Evolutionary conservation across 2,113 vertebrate genomes (phyloP), one percentile per base, ranked within the genome.

Genomic region (Grallaria varia): DNA sequence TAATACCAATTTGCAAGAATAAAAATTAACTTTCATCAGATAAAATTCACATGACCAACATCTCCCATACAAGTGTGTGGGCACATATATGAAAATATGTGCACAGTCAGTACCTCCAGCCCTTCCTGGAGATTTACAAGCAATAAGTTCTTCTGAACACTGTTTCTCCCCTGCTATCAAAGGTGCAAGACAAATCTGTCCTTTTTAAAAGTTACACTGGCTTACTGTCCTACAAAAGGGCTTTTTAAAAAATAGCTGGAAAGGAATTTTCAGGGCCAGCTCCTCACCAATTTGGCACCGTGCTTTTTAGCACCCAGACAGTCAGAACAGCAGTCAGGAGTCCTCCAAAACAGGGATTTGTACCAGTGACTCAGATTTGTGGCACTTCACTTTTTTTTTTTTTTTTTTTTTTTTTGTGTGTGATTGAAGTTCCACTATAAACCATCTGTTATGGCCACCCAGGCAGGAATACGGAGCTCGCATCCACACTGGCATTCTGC

Each of bases 391-490:
- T 4, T 31, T 80, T 87, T 58, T 27, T 49, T 58, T 84, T 58
- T 27, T 49, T 58, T 84, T n/a, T n/a, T 4, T 31, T 80, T 87
- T 58, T 27, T 49, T 58, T 84, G 62, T 60, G 22, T 85, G 68
- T 83, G 72, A 59, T 84, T 88, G 72, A 56, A 93, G 83, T 92
- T 95, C 64, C 64, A 84, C 91, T 80, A 42, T 8, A 23, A 37
- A 62, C 90, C 95, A 84, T 96, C 88, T 93, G 88, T 68, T 97
- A 9, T 14, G 83, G 90, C 52, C 56, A 84, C 56, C 52, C 53
- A 40, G 80, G 73, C 96, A 82, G 64, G 69, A 79, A 11, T 39
- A 84, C 1, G 0, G 79, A 89, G 84, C 69, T 86, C 7, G 1
- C 56, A 67, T 84, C 92, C 52, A 31, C 68, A 4, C 0, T 66